Percentiles rank a stretch among this genome's conserved stretches.
phyloP scores from a whole-genome alignment of 2,888 invertebrate genomes.

The Andrena praecox region DNA sequence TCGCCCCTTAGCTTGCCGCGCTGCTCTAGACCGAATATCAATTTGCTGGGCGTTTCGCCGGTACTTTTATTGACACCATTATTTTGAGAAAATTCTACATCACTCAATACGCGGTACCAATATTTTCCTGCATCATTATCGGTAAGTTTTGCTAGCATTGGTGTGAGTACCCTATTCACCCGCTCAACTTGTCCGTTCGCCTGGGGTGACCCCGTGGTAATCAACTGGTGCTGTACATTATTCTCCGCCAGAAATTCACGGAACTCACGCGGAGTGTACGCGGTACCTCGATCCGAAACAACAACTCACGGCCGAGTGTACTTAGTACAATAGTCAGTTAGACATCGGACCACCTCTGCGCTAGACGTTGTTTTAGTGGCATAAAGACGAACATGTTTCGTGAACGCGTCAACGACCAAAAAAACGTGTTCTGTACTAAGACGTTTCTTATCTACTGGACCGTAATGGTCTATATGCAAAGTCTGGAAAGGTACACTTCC shows the following conservation, averaged over 20 bases:
- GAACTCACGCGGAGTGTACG: conserved; percentile 73
- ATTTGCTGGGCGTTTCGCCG: not conserved
- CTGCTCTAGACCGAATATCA: conserved; percentile 6
- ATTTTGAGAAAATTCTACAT: conserved; percentile 3
- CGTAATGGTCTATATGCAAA: conserved; percentile 15
- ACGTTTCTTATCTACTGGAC: not conserved
- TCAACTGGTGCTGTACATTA: not conserved
- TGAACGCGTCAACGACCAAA: conserved; percentile 18
- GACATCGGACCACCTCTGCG: conserved; percentile 55
- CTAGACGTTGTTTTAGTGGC: conserved; percentile 15
- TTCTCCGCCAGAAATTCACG: conserved; percentile 60
- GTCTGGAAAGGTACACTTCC: not conserved
- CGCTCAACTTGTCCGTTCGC: conserved; percentile 18
- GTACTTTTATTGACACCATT: conserved; percentile 1
- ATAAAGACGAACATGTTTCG: conserved; percentile 1
- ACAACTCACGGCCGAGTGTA: conserved; percentile 65
- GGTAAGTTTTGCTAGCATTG: conserved; percentile 12
- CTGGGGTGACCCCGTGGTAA: conserved; percentile 2
- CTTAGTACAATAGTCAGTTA: conserved; percentile 61
- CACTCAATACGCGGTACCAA: not conserved
- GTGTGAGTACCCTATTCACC: not conserved
- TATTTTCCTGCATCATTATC: not conserved
- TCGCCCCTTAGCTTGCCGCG: not conserved
- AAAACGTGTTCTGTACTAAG: conserved; percentile 41
- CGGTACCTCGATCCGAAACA: conserved; percentile 74